A percentile compares a stretch with the other conserved stretches of the same genome.
Evolutionary conservation across 2,113 vertebrate species (phyloP).

Genomic region (Pteruthius melanotis): DNA sequence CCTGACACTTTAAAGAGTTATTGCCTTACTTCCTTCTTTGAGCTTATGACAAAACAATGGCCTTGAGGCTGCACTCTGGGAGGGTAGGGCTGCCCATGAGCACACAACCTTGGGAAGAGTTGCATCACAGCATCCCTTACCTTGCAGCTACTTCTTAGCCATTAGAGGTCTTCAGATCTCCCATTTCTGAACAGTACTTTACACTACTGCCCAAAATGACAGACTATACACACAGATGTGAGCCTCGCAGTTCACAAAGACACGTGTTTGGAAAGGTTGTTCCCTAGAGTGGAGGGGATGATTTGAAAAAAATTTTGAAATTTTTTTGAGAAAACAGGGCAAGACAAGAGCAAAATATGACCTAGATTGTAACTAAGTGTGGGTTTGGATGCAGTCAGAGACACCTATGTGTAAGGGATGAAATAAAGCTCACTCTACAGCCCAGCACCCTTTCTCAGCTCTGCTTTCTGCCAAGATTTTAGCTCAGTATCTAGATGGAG

Average conservation of each 20-base stretch:
- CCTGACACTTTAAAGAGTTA: not conserved
- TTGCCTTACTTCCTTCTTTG: not conserved
- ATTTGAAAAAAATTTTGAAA: not conserved
- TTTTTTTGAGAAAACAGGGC: not conserved
- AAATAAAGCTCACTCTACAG: not conserved
- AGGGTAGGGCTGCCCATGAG: not conserved
- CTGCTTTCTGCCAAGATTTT: not conserved
- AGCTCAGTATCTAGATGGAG: not conserved
- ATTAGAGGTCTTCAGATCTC: not conserved
- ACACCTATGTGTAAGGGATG: not conserved
- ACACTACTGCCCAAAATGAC: not conserved
- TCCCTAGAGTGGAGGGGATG: not conserved
- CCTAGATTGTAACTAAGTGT: not conserved
- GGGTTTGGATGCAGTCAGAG: not conserved
- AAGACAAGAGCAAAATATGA: not conserved
- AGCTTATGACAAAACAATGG: not conserved
- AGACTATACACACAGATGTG: not conserved
- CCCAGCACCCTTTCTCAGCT: not conserved
- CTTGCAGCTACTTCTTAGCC: not conserved
- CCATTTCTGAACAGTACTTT: not conserved
- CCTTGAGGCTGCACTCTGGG: not conserved
- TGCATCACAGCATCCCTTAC: not conserved
- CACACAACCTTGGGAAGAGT: not conserved
- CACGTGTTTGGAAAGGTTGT: fast-evolving
- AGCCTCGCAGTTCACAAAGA: not conserved